Conservation (phyloP, 2,797 vertebrate genomes). For the Gallinago nigripennis region DNA sequence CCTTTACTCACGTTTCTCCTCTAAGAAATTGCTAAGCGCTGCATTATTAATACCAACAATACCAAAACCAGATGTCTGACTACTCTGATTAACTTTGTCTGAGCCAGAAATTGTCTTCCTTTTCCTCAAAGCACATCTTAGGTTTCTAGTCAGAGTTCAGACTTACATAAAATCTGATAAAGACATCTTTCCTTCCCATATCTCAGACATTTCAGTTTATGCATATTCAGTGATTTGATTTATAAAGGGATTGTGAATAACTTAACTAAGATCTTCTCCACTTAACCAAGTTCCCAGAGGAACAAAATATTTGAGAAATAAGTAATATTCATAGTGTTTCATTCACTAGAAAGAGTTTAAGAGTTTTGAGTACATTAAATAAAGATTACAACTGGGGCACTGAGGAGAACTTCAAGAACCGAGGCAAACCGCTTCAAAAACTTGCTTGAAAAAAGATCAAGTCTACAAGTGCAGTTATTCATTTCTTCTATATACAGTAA, state of each 20-base stretch:
- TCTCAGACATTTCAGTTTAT: conserved; percentile 25
- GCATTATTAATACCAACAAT: not conserved
- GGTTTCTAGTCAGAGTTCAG: conserved; percentile 23
- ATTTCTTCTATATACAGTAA: not conserved
- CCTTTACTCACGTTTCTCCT: not conserved
- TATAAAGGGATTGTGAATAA: conserved; percentile 41
- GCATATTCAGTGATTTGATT: conserved; percentile 33
- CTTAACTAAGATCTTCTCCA: conserved; percentile 21
- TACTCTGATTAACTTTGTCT: not conserved
- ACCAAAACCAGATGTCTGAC: not conserved
- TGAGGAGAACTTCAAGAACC: conserved; percentile 11
- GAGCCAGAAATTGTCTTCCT: not conserved
- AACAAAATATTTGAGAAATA: conserved; percentile 51
- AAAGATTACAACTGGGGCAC: conserved; percentile 35
- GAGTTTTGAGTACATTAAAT: conserved; percentile 45
- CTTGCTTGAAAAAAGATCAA: not conserved
- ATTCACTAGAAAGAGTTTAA: conserved; percentile 32
- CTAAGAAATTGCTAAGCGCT: not conserved
- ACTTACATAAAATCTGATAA: not conserved
- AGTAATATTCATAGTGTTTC: conserved; percentile 26
- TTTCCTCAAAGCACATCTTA: not conserved
- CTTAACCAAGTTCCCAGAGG: conserved; percentile 39
- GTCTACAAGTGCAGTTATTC: not conserved
- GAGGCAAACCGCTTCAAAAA: not conserved
- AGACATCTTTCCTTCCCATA: not conserved